Conservation (phyloP, 1,140 invertebrate species). For the Pachypsylla venusta region DNA sequence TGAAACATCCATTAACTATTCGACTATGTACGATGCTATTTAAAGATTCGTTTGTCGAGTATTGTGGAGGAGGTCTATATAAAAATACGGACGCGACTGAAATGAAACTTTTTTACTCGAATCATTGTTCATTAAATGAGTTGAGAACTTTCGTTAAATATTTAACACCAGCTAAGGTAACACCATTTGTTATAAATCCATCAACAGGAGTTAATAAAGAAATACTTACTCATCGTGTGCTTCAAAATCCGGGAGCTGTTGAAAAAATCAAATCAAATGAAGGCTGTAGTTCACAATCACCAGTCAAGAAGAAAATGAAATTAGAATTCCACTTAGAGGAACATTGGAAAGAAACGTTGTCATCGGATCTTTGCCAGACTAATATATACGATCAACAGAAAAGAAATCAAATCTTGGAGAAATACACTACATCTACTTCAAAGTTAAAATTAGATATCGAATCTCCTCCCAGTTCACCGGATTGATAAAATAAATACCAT, state of each 20-base stretch:
- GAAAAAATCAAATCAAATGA: not conserved
- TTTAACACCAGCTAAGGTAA: conserved; percentile 35
- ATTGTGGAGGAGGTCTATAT: conserved; percentile 27
- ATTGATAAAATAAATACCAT: too few species aligned
- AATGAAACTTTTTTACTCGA: conserved; percentile 43
- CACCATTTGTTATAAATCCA: conserved; percentile 34
- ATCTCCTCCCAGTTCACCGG: not conserved
- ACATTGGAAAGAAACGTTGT: too few species aligned
- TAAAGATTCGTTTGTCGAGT: conserved; percentile 28
- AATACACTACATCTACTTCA: too few species aligned
- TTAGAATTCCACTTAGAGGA: not conserved
- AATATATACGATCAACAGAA: too few species aligned
- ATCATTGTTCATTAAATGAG: conserved; percentile 44
- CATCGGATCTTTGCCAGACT: too few species aligned
- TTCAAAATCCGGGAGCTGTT: not conserved
- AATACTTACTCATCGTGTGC: not conserved
- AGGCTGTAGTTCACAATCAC: not conserved
- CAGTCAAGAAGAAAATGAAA: not conserved
- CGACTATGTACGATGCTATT: conserved; percentile 38
- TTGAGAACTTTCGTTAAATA: conserved; percentile 37
- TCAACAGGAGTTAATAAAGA: conserved; percentile 9
- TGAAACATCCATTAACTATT: conserved; percentile 30
- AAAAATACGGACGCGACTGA: conserved; percentile 20
- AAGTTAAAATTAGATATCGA: not conserved
- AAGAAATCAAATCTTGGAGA: too few species aligned